A percentile compares a stretch with the other conserved stretches of the same genome.
These are phyloP conservation scores for Bombus sibiricus DNA, from an alignment of 1,140 invertebrate species.

Conservation along the genomic window DNA sequence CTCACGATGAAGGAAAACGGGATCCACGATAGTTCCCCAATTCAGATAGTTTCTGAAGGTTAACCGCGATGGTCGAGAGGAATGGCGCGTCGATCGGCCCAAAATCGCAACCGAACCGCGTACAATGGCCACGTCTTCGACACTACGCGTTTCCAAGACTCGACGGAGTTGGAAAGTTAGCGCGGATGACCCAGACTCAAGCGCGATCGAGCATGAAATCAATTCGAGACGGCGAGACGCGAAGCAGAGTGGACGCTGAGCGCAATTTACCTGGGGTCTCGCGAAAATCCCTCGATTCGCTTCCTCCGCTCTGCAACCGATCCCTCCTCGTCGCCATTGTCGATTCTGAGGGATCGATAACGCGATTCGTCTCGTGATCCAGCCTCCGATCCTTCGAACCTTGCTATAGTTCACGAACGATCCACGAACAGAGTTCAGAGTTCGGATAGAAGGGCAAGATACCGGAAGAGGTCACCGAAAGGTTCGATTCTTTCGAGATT, in stretches of 20 bases:
- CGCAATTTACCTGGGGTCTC: not conserved
- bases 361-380: not conserved
- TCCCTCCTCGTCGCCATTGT: not conserved
- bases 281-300: not conserved
- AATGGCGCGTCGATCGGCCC: not conserved
- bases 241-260: not conserved
- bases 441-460: not conserved
- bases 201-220: slow-evolving; percentile 71
- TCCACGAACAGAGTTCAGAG: not conserved
- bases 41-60: not conserved
- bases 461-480: not conserved
- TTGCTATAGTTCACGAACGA: not conserved
- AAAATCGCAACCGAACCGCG: not conserved
- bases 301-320: not conserved
- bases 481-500: not conserved
- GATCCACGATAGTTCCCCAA: no score
- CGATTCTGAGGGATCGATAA: slow-evolving; percentile 12
- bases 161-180: slow-evolving; percentile 54
- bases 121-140: not conserved
- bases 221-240: slow-evolving; percentile 56
- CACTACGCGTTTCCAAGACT: slow-evolving; percentile 21
- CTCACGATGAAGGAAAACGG: no score
- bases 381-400: no score
- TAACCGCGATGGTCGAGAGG: not conserved
- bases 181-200: slow-evolving; percentile 69